Base-by-base conservation (phyloP, 2,113 vertebrate genomes). In the Leptobrachium leishanense region DNA sequence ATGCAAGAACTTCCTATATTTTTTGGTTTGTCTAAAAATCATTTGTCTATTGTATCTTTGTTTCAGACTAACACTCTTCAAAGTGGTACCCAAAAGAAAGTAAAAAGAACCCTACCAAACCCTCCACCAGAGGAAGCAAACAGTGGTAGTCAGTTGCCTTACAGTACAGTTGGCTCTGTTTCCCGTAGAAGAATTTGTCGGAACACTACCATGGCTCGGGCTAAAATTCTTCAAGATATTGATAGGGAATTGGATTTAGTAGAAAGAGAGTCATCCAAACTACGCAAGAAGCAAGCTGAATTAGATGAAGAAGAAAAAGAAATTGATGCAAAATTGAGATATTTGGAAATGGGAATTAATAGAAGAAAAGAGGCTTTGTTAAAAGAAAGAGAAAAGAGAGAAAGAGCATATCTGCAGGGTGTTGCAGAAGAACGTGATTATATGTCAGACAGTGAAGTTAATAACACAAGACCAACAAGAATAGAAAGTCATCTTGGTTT, bases 281-380 rank as follows among this genome's bases (percentile, higher is more conserved):
- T 99, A 71, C 94, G 98, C 62, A 99, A 98, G 86, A 99, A 98
- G 85, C 98, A 99, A 87, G 98, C 98, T 81, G 97, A 99, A 85
- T 90, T 99, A 66, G 98, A 99, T 84, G 97, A 99, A 85, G 98
- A 99, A 78, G 98, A 99, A 85, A 99, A 99, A 83, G 98, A 99
- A 87, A 99, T 99, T 81, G 98, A 99, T 83, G 98, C 98, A 81
- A 99, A 99, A 72, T 84, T 99, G 74, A 93, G 98, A 77, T 99
- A 99, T 86, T 88, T 99, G 77, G 98, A 99, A 90, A 98, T 99
- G 98, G 98, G 98, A 81, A 99, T 99, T 87, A 99, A 98, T 83
- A 91, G 98, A 55, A 94, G 98, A 72, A 99, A 99, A 88, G 98
- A 99, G 81, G 98, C 93, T n/a, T 87, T 99, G 50, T 86, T 99